Evolutionary conservation across 2,888 invertebrate genomes (phyloP).

Genomic region (Eupeodes latifasciatus): DNA sequence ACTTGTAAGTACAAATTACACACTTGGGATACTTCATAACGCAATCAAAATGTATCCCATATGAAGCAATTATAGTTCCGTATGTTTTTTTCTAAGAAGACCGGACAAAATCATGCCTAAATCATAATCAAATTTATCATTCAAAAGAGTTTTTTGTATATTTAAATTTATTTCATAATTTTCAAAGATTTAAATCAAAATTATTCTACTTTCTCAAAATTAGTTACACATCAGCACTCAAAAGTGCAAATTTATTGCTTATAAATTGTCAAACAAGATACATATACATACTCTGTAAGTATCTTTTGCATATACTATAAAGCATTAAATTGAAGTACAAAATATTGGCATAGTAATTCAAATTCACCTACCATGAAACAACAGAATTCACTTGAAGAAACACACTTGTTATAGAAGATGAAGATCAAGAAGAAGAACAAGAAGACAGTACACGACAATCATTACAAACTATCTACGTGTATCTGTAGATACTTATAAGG

Average conservation of each 20-base stretch:
- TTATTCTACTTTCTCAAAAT: not conserved
- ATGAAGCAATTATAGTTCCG: no score
- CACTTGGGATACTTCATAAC: no score
- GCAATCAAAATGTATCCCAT: no score
- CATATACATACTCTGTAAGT: not conserved
- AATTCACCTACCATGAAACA: conserved; percentile 21
- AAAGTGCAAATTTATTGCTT: conserved; percentile 4
- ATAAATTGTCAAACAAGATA: conserved; percentile 1
- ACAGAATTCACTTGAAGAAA: conserved; percentile 7
- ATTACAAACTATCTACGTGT: not conserved
- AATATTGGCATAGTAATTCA: conserved; percentile 14
- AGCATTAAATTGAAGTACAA: not conserved
- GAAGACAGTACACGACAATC: not conserved
- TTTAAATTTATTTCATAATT: not conserved
- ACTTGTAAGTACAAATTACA: no score
- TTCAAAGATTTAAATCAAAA: not conserved
- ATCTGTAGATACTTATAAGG: not conserved
- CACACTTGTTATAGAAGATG: not conserved
- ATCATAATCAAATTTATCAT: no score
- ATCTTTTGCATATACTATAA: not conserved
- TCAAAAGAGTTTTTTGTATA: not conserved
- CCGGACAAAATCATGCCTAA: no score
- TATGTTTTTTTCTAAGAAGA: no score
- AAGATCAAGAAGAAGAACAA: not conserved
- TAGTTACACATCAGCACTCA: not conserved